phyloP scores from a whole-genome alignment of 2,797 vertebrate genomes.

The Sus cebifrons region DNA sequence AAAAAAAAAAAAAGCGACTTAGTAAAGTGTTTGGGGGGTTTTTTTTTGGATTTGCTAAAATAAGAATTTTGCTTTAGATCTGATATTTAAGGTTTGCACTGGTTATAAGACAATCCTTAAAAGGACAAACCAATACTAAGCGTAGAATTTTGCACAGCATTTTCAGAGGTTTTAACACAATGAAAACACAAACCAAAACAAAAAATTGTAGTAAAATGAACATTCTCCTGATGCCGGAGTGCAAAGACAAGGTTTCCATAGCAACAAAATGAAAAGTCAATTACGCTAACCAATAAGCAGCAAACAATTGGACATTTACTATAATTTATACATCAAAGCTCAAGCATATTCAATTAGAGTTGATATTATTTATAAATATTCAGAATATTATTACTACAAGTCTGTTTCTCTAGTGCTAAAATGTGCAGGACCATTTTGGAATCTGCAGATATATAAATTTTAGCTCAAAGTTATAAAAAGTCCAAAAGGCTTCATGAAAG shows the following conservation, averaged over 20 bases:
- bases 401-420: conserved; percentile 29
- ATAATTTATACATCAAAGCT: conserved; percentile 58
- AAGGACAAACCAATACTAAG: conserved; percentile 37
- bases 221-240: background rate
- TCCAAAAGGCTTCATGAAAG: conserved; percentile 49
- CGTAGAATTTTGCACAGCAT: conserved; percentile 10
- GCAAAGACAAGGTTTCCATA: conserved; percentile 50
- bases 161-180: conserved; percentile 38
- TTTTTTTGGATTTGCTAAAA: background rate
- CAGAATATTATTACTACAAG: conserved; percentile 25
- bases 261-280: conserved; percentile 63
- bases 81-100: conserved; percentile 49
- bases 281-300: conserved; percentile 44
- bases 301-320: background rate
- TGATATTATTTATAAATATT: conserved; percentile 62
- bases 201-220: conserved; percentile 59
- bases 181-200: conserved; percentile 37
- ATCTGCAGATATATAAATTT: conserved; percentile 18
- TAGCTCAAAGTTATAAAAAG: conserved; percentile 56
- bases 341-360: conserved; percentile 45
- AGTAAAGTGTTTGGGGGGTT: background rate
- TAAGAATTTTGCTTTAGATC: conserved; percentile 53
- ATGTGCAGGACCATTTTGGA: conserved; percentile 17
- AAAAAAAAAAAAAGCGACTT: background rate
- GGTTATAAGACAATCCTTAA: background rate